Percentiles rank a stretch among this genome's conserved stretches.
Conservation (phyloP, 2,113 vertebrate species). For the Opisthocomus hoazin region DNA sequence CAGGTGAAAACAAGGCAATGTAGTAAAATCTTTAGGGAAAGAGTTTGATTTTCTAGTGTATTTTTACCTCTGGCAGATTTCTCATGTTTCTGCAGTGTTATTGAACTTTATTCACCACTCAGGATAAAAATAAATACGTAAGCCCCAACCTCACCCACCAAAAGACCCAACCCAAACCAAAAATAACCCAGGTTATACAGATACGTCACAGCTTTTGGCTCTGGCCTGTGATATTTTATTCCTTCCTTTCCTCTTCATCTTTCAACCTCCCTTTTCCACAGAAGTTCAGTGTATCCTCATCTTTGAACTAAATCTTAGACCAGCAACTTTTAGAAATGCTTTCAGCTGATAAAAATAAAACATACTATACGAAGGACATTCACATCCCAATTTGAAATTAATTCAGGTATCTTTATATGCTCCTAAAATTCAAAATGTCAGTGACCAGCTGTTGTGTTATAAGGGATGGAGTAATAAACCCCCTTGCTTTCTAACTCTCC, state of each 20-base stretch:
- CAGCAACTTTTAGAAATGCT: neutral
- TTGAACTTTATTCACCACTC: neutral
- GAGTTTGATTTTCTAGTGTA: neutral
- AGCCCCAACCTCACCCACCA: fast-evolving
- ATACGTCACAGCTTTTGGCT: neutral
- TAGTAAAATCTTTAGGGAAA: neutral
- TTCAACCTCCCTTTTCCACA: neutral
- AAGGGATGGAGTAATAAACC: too few relatives aligned
- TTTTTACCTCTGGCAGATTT: neutral
- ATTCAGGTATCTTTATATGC: neutral
- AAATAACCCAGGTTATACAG: neutral
- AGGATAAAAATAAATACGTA: neutral
- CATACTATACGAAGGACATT: neutral
- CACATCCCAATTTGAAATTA: neutral
- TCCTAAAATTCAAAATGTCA: neutral
- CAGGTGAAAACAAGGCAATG: neutral
- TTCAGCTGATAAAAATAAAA: neutral
- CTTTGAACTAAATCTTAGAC: neutral
- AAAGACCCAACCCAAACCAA: neutral
- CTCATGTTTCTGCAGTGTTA: neutral
- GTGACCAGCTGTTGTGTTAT: neutral
- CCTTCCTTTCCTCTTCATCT: neutral
- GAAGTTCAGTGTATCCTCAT: neutral
- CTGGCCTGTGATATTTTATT: neutral
- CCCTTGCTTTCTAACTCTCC: too few relatives aligned